Evolutionary conservation across 92 coral and sea anemone genomes (phyloP).

Genomic region (Phenganax subtilis): DNA sequence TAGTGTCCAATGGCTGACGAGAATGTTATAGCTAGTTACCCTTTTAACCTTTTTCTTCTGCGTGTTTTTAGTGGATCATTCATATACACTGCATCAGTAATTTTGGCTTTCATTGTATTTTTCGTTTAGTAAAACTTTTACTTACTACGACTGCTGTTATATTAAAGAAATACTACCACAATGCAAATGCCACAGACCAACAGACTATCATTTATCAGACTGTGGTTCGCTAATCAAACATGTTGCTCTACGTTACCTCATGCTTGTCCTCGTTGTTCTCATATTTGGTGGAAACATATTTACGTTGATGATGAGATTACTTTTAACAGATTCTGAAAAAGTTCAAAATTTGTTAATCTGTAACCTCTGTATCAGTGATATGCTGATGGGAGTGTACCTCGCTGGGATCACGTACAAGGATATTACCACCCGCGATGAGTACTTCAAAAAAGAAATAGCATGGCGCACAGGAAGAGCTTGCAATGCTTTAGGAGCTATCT

Average conservation of each 20-base stretch:
- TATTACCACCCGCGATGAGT: neutral
- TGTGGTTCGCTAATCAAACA: neutral
- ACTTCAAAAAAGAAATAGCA: neutral
- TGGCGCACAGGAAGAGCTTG: neutral
- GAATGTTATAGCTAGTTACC: no score
- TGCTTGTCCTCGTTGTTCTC: neutral
- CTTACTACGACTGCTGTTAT: no score
- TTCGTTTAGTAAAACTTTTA: no score
- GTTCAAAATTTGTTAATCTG: conserved; percentile 18
- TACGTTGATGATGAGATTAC: conserved; percentile 5
- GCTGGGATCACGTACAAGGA: conserved; percentile 15
- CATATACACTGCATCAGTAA: no score
- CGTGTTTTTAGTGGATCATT: no score
- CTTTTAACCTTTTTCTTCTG: no score
- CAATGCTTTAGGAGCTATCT: conserved; percentile 10
- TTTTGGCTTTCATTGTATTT: no score
- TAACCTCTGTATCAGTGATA: conserved; percentile 11
- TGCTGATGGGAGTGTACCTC: conserved; percentile 28
- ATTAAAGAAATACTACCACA: no score
- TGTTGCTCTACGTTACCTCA: neutral
- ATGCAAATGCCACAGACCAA: neutral
- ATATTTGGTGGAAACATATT: conserved; percentile 30
- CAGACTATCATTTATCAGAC: neutral
- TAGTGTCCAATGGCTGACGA: no score
- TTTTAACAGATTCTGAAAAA: neutral